A percentile compares a stretch with the other conserved stretches of the same genome.
Conservation (phyloP, 2,888 invertebrate species). For the Drosophila paranaensis region DNA sequence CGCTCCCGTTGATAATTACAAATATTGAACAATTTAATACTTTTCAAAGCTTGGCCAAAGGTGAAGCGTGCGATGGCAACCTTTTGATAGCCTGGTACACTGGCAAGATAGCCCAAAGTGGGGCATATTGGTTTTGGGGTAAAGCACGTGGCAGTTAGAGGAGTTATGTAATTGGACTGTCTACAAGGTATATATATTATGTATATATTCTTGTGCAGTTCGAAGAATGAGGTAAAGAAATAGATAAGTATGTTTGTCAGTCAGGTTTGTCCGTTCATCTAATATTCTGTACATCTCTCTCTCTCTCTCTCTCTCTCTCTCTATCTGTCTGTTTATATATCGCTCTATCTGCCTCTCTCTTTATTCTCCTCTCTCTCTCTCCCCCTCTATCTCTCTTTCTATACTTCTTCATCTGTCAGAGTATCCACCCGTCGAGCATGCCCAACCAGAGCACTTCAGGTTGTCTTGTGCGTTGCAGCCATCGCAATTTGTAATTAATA, state of each 20-base stretch:
- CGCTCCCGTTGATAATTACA: constrained; percentile 3
- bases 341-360: not conserved
- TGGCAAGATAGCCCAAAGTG: accelerated
- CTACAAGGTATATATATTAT: too few relatives aligned
- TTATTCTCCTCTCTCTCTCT: too few relatives aligned
- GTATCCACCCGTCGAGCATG: not conserved
- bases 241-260: not conserved
- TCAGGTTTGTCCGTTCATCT: not conserved
- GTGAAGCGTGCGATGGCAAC: constrained; percentile 1
- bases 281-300: not conserved
- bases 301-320: not conserved
- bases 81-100: not conserved
- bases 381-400: not conserved
- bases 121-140: not conserved
- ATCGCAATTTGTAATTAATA: constrained; percentile 9
- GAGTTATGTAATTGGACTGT: too few relatives aligned
- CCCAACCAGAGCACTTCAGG: too few relatives aligned
- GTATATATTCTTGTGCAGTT: not conserved
- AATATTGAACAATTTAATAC: constrained; percentile 8
- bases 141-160: not conserved
- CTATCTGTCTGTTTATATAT: too few relatives aligned
- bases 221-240: not conserved
- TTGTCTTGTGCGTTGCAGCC: not conserved
- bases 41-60: constrained; percentile 5
- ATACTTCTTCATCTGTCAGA: not conserved